Conservation (phyloP, 2,797 vertebrate species). For the Schizothorax lantsangensis region DNA sequence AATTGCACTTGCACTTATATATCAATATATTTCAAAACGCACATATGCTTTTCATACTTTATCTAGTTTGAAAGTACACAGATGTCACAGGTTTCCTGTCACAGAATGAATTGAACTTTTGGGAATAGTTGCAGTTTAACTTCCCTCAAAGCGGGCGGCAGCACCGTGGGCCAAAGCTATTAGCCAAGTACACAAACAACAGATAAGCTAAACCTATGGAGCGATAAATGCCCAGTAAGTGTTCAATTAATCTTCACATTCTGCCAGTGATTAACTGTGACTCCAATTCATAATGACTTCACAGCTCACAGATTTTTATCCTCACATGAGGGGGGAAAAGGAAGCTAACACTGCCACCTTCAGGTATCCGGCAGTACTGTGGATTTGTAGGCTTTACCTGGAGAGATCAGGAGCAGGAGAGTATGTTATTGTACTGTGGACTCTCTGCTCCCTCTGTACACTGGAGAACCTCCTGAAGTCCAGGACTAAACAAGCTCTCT, state of each 20-base stretch:
- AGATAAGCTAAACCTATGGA: conserved; percentile 34
- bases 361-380: conserved; percentile 65
- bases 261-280: conserved; percentile 68
- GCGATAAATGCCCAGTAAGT: conserved; percentile 25
- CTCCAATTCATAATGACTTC: conserved; percentile 63
- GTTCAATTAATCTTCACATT: conserved; percentile 32
- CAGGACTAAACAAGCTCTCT: conserved; percentile 67
- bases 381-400: conserved; percentile 42
- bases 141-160: conserved; percentile 46
- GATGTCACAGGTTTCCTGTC: conserved; percentile 21
- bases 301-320: background rate
- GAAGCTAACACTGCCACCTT: conserved; percentile 78
- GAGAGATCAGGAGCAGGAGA: conserved; percentile 26
- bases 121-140: conserved; percentile 23
- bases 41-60: background rate
- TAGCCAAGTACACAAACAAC: conserved; percentile 30
- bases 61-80: conserved; percentile 10
- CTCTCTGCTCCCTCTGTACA: conserved; percentile 39
- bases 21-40: background rate
- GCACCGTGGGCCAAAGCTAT: conserved; percentile 1
- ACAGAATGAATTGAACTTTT: conserved; percentile 21
- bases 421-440: conserved; percentile 29
- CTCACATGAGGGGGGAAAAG: conserved; percentile 43
- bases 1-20: background rate
- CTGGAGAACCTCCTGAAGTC: conserved; percentile 39